These are phyloP conservation scores for Passer domesticus DNA, from an alignment of 2,113 vertebrate genomes.

Conservation along the genomic window DNA sequence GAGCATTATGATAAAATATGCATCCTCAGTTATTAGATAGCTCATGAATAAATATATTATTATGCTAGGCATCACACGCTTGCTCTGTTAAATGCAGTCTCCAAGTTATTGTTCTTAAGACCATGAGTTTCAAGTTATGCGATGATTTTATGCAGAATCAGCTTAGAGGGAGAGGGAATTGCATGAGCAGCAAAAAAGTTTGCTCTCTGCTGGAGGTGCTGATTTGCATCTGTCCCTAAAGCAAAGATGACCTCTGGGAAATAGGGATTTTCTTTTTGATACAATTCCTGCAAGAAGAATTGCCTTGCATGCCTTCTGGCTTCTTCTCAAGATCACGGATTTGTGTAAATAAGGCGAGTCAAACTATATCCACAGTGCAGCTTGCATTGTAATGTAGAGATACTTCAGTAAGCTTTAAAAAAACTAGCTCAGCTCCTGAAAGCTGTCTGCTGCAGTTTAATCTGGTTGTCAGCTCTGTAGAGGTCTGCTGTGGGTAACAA, in stretches of 20 bases:
- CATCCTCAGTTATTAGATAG: conserved; percentile 58
- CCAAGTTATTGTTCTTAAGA: conserved; percentile 36
- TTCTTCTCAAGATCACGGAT: neutral
- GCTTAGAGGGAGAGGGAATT: conserved; percentile 8
- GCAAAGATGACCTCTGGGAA: conserved; percentile 5
- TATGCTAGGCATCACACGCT: neutral
- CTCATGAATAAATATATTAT: conserved; percentile 56
- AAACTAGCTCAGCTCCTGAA: neutral
- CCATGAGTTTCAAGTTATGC: neutral
- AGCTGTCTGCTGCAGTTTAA: neutral
- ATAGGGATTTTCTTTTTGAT: neutral
- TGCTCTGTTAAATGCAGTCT: neutral
- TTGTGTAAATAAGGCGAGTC: neutral
- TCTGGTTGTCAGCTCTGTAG: neutral
- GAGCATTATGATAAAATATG: conserved; percentile 46
- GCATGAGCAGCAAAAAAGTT: conserved; percentile 26
- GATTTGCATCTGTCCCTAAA: conserved; percentile 40
- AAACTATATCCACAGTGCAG: neutral
- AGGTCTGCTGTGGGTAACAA: neutral
- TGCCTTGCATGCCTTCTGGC: neutral
- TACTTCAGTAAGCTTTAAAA: conserved; percentile 5
- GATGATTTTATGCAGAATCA: conserved; percentile 6
- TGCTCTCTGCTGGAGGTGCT: neutral
- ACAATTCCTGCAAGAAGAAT: conserved; percentile 3
- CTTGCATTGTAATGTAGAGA: neutral